Conservation (phyloP, 2,113 vertebrate species). For the Zosterops pallidus region DNA sequence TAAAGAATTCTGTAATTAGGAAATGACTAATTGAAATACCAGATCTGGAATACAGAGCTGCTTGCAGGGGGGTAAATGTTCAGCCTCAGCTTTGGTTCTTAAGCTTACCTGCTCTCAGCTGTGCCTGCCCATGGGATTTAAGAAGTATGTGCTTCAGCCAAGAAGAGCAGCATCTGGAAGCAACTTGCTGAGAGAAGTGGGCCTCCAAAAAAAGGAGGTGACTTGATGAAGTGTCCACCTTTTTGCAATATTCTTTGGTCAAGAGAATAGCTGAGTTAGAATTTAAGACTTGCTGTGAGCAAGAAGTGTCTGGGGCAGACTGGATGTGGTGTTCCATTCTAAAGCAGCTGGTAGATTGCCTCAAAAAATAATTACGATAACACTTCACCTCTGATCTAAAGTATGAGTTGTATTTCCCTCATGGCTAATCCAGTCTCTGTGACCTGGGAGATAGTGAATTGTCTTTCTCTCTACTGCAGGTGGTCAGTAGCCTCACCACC, state of each 20-base stretch:
- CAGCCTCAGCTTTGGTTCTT: not conserved
- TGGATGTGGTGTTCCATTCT: not conserved
- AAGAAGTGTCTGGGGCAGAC: not conserved
- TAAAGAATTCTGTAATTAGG: not conserved
- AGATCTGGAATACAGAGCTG: not conserved
- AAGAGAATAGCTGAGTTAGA: not conserved
- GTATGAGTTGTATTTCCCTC: not conserved
- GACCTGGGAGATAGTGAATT: slow-evolving; percentile 1
- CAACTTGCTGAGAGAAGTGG: not conserved
- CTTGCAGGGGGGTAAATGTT: not conserved
- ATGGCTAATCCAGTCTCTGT: not conserved
- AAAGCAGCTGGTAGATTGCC: not conserved
- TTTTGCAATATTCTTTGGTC: not conserved
- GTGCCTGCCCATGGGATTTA: not conserved
- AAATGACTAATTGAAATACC: not conserved
- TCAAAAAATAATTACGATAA: not conserved
- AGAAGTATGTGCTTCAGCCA: not conserved
- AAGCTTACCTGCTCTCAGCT: not conserved
- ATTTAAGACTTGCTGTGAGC: not conserved
- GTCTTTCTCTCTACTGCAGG: not conserved
- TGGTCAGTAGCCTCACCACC: not conserved
- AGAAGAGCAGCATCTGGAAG: not conserved
- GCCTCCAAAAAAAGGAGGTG: not conserved
- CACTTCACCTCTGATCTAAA: not conserved
- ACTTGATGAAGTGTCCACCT: not conserved